A percentile compares a stretch with the other conserved stretches of the same genome.
Conservation (phyloP, 1,140 invertebrate genomes). For the Temnothorax longispinosus region DNA sequence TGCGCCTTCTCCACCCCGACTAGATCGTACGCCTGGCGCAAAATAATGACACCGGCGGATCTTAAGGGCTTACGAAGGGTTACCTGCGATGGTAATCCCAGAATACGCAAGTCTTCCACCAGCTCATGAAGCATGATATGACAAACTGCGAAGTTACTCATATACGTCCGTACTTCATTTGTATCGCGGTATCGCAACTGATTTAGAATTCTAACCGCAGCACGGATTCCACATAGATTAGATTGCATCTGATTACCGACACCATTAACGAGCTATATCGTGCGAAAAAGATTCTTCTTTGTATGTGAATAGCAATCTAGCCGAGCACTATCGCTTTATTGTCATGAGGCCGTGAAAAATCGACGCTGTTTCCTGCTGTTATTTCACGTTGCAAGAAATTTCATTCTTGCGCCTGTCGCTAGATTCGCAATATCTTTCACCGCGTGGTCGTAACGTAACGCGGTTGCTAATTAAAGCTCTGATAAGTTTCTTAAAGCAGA, state of each 20-base stretch:
- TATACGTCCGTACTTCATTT: not conserved
- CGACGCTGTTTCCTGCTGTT: not conserved
- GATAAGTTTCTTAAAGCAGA: constrained; percentile 16
- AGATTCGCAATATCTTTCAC: constrained; percentile 1
- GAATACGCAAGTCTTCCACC: constrained; percentile 20
- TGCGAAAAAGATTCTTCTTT: not conserved
- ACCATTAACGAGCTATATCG: not conserved
- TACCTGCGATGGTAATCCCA: not conserved
- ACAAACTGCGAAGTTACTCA: not conserved
- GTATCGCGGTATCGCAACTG: not conserved
- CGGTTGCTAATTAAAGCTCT: not conserved
- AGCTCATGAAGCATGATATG: not conserved
- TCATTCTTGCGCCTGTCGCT: not conserved
- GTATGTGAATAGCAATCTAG: not conserved
- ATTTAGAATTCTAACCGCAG: constrained; percentile 2
- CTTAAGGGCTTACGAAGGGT: constrained; percentile 46
- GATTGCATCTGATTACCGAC: not conserved
- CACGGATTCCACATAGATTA: not conserved
- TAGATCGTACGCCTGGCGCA: constrained; percentile 43
- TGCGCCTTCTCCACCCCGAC: constrained; percentile 26
- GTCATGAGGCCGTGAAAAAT: constrained; percentile 6
- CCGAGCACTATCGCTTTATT: not conserved
- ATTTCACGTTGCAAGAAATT: not conserved
- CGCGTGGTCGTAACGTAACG: not conserved
- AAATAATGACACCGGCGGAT: constrained; percentile 65